Conservation (phyloP, 2,113 vertebrate genomes). For the Ciconia stormi region DNA sequence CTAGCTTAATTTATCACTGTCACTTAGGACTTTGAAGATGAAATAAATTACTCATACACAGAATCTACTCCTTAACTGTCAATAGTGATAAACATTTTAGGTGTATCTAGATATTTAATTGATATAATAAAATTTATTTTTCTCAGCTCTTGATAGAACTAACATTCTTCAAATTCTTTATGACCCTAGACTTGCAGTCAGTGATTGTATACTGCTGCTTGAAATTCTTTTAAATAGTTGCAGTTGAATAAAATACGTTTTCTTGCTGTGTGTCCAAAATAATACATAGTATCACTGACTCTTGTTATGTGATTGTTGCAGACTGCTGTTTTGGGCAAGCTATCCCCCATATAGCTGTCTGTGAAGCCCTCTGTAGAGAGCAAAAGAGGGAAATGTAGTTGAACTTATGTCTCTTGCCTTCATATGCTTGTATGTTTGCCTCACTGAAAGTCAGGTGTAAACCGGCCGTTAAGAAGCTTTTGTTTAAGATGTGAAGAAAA, state of each 20-base stretch:
- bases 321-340: not conserved
- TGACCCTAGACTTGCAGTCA: not conserved
- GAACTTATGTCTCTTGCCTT: not conserved
- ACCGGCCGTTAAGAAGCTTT: not conserved
- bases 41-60: not conserved
- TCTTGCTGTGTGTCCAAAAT: not conserved
- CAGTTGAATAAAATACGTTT: not conserved
- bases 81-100: not conserved
- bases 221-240: not conserved
- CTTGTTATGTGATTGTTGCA: not conserved
- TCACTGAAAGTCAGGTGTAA: not conserved
- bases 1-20: not conserved
- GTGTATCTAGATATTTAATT: not conserved
- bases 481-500: not conserved
- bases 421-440: not conserved
- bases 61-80: not conserved
- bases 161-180: not conserved
- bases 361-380: not conserved
- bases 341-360: not conserved
- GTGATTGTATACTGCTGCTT: not conserved
- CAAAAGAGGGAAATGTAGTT: not conserved
- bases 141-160: not conserved
- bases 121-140: not conserved
- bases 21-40: not conserved
- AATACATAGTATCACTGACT: accelerated